Conservation (phyloP, 2,113 vertebrate species). For the Thinocorus orbignyianus region DNA sequence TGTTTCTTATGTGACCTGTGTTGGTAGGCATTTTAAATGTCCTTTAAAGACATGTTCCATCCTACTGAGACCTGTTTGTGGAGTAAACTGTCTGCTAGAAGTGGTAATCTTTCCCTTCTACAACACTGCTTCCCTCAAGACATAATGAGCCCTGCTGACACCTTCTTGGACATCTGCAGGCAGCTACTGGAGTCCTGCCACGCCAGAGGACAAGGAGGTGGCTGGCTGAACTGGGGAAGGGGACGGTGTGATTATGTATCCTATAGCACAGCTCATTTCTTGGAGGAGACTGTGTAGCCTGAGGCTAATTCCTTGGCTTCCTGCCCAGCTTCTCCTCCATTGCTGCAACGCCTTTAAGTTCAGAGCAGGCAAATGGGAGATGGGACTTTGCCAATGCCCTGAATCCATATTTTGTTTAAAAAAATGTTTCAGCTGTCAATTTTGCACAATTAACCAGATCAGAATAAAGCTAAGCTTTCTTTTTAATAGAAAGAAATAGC, state of each 20-base stretch:
- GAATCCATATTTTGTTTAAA: not conserved
- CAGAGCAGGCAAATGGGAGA: not conserved
- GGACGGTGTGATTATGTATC: not conserved
- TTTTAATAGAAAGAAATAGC: not conserved
- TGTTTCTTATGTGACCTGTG: constrained; percentile 41
- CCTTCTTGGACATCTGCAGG: constrained; percentile 37
- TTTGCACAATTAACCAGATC: not conserved
- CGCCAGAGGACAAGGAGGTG: constrained; percentile 11
- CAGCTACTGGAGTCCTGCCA: constrained; percentile 31
- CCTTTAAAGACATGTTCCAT: not conserved
- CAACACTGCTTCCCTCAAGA: constrained; percentile 24
- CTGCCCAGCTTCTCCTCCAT: not conserved
- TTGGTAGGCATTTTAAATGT: not conserved
- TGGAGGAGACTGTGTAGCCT: constrained; percentile 13
- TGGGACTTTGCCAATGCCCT: not conserved
- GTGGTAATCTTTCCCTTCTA: constrained; percentile 2
- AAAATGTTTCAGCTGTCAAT: not conserved
- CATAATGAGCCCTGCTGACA: constrained; percentile 20
- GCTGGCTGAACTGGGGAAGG: not conserved
- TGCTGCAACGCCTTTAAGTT: not conserved
- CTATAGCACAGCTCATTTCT: constrained; percentile 10
- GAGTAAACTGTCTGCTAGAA: not conserved
- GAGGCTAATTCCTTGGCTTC: constrained; percentile 48
- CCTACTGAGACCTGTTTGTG: not conserved
- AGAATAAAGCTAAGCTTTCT: not conserved